phyloP scores from a whole-genome alignment of 2,113 vertebrate genomes.

The Nibea albiflora region DNA sequence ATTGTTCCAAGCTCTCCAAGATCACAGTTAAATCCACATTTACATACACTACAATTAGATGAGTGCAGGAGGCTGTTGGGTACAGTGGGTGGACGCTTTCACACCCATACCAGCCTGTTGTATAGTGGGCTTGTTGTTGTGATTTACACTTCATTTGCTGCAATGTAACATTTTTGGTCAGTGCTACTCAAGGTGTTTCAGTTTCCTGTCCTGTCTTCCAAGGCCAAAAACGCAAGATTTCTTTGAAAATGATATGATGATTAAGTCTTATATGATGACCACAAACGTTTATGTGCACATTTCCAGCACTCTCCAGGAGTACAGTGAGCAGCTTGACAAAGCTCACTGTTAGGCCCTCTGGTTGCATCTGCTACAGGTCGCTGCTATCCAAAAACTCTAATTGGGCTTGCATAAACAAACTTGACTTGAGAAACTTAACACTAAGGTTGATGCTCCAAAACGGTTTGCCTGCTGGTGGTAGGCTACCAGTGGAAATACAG shows the following conservation, averaged over 20 bases:
- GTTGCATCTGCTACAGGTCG: no score
- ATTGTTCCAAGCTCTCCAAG: constrained; percentile 37
- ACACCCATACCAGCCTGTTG: constrained; percentile 13
- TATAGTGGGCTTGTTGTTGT: neutral
- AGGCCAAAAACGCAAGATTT: neutral
- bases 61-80: constrained; percentile 24
- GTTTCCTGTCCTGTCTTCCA: neutral
- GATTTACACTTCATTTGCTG: neutral
- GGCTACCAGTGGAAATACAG: no score
- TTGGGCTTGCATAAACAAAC: no score
- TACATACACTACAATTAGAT: constrained; percentile 60
- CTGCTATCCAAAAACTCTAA: no score
- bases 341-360: no score
- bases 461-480: no score
- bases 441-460: no score
- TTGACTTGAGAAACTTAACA: no score
- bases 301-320: neutral
- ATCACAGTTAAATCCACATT: constrained; percentile 38
- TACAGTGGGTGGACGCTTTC: constrained; percentile 48
- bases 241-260: neutral
- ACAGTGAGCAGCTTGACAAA: neutral
- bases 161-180: neutral
- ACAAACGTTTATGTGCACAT: neutral
- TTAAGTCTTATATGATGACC: neutral
- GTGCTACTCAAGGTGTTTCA: neutral